These are phyloP conservation scores for Glareola pratincola DNA, from an alignment of 2,113 vertebrate species.

Conservation along the genomic window DNA sequence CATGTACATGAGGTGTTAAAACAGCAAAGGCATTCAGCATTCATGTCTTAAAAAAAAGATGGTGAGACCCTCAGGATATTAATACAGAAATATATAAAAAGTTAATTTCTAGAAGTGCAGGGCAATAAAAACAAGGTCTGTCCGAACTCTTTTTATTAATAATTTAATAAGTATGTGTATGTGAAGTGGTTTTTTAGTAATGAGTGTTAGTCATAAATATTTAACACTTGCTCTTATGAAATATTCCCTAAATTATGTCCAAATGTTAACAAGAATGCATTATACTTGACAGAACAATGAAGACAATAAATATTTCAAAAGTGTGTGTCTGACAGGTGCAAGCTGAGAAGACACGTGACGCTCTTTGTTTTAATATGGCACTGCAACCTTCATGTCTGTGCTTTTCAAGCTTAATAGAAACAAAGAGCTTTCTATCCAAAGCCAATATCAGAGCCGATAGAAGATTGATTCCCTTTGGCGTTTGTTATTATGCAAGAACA, in stretches of 20 bases:
- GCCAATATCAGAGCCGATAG: neutral
- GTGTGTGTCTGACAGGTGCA: constrained; percentile 17
- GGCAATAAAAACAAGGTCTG: constrained; percentile 64
- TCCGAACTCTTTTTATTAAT: constrained; percentile 67
- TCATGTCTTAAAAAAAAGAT: neutral
- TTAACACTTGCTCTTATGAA: constrained; percentile 68
- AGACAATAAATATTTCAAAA: constrained; percentile 71
- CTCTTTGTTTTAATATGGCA: constrained; percentile 25
- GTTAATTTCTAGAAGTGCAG: constrained; percentile 59
- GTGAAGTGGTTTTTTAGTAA: constrained; percentile 71
- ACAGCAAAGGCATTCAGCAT: neutral
- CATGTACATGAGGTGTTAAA: neutral
- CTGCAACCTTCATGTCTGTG: constrained; percentile 15
- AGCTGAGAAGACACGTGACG: constrained; percentile 13
- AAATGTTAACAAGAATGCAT: constrained; percentile 71
- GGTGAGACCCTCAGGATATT: constrained; percentile 15
- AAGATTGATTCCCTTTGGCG: constrained; percentile 24
- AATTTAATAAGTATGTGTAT: constrained; percentile 66
- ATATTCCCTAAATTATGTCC: constrained; percentile 70
- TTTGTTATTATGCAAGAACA: constrained; percentile 23
- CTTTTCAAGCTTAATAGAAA: constrained; percentile 15
- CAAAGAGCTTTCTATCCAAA: constrained; percentile 30
- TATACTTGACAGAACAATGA: constrained; percentile 67
- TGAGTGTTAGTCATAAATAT: constrained; percentile 72
- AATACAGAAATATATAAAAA: constrained; percentile 46